Percentiles rank a stretch among this genome's conserved stretches.
phyloP scores from a whole-genome alignment of 2,797 vertebrate species.

The Pseudochirops cupreus region DNA sequence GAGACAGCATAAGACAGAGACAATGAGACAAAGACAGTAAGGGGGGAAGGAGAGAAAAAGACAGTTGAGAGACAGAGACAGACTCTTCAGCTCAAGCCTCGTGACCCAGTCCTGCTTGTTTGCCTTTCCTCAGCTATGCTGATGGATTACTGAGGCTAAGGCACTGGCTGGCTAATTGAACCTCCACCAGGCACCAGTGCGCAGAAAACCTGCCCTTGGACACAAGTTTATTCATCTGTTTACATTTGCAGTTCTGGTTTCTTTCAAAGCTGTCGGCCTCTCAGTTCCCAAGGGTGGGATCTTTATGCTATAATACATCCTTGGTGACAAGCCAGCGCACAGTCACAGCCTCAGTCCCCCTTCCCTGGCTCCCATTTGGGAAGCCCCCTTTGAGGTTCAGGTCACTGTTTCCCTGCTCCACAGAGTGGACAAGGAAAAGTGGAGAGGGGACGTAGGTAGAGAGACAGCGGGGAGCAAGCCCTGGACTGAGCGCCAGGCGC shows the following conservation, averaged over 20 bases:
- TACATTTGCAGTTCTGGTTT: background rate
- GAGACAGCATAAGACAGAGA: background rate
- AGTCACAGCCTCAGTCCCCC: background rate
- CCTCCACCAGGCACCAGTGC: background rate
- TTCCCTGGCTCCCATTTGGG: background rate
- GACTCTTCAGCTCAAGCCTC: background rate
- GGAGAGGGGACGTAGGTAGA: background rate
- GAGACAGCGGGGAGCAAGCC: background rate
- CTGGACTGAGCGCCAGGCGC: background rate
- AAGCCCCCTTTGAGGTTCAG: background rate
- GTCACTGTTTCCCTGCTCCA: background rate
- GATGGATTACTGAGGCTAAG: background rate
- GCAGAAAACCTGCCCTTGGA: background rate
- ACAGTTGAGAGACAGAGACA: background rate
- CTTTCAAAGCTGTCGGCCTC: background rate
- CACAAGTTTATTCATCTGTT: background rate
- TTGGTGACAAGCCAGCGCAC: background rate
- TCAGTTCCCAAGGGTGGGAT: background rate
- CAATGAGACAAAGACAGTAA: background rate
- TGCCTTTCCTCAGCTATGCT: background rate
- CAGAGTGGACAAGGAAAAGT: conserved; percentile 15
- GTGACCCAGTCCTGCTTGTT: background rate
- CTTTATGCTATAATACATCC: background rate
- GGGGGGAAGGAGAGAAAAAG: background rate
- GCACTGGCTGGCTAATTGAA: background rate